Evolutionary conservation across 2,113 vertebrate species (phyloP).

Genomic region (Piaya cayana): DNA sequence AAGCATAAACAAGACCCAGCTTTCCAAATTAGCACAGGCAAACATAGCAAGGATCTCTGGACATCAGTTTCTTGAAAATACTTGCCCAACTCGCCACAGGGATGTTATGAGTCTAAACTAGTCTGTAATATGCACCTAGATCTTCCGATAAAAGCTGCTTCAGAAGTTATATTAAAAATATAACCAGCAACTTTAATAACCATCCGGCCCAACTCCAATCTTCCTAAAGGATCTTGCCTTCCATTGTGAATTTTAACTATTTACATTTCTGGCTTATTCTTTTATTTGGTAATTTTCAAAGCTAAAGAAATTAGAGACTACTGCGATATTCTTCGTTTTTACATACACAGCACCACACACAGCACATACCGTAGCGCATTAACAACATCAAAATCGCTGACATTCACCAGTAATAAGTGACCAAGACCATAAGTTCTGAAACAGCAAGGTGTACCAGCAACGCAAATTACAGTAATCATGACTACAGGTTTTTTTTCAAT

Average conservation of each 20-base stretch:
- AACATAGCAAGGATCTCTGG: conserved; percentile 53
- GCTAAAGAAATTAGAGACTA: conserved; percentile 34
- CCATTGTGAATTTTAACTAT: not conserved
- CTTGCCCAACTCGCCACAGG: conserved; percentile 61
- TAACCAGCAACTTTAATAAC: conserved; percentile 45
- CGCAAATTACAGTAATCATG: not conserved
- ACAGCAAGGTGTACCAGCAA: not conserved
- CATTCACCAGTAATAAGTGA: not conserved
- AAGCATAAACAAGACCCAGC: conserved; percentile 63
- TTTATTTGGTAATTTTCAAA: conserved; percentile 41
- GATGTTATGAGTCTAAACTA: conserved; percentile 51
- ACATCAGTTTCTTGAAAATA: conserved; percentile 66
- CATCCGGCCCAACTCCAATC: not conserved
- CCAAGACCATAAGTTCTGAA: not conserved
- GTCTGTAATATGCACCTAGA: conserved; percentile 53
- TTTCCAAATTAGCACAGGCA: conserved; percentile 51
- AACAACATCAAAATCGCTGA: not conserved
- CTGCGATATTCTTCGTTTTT: not conserved
- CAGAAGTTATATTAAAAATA: conserved; percentile 65
- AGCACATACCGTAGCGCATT: not conserved
- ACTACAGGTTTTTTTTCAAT: not conserved
- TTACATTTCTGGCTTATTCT: conserved; percentile 13
- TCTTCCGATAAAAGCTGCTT: conserved; percentile 53
- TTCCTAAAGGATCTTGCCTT: conserved; percentile 17
- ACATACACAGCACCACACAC: not conserved